Evolutionary conservation across 2,113 vertebrate genomes (phyloP).

Genomic region (Crotalus helleri): DNA sequence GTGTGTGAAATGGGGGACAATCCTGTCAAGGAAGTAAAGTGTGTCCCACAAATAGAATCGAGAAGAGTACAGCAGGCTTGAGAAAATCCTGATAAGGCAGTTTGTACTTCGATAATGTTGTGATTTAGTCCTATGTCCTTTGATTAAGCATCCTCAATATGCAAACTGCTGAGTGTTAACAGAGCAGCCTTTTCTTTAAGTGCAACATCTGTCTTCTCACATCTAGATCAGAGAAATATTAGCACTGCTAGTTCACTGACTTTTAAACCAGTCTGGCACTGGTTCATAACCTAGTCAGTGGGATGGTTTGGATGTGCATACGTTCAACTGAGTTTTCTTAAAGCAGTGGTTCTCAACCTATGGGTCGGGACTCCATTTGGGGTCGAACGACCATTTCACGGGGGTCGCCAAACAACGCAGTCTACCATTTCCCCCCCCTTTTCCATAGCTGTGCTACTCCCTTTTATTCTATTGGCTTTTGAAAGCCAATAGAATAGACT

Average conservation of each 20-base stretch:
- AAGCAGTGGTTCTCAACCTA: too few species aligned
- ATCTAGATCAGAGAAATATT: neutral
- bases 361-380: too few species aligned
- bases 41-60: neutral
- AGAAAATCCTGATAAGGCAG: neutral
- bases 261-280: neutral
- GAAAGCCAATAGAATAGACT: too few species aligned
- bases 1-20: neutral
- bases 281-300: neutral
- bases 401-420: too few species aligned
- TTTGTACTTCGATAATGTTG: neutral
- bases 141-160: neutral
- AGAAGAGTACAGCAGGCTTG: neutral
- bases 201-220: neutral
- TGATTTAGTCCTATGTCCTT: neutral
- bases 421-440: too few species aligned
- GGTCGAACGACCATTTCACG: too few species aligned
- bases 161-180: neutral
- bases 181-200: neutral
- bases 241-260: neutral
- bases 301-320: neutral
- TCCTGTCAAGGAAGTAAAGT: constrained; percentile 15
- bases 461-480: too few species aligned
- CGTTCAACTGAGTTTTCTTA: neutral
- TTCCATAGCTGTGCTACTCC: too few species aligned